Conservation (phyloP, 2,888 invertebrate species). For the Cylloceria caligata region DNA sequence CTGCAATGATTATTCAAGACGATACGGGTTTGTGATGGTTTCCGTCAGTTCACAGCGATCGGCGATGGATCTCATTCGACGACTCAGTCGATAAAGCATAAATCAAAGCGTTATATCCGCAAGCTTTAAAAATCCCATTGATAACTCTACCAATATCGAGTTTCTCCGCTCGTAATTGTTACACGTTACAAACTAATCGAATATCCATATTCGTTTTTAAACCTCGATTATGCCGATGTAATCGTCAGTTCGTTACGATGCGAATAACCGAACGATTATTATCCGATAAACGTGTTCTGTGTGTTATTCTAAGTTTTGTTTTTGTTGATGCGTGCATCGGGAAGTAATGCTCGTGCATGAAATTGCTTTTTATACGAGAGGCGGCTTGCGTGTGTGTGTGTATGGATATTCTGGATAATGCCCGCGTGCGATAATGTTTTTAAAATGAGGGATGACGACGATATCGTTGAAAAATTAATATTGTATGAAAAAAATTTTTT, state of each 20-base stretch:
- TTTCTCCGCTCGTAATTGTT: neutral
- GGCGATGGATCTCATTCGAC: too few relatives aligned
- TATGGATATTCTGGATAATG: slow-evolving; percentile 22
- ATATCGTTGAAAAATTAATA: slow-evolving; percentile 19
- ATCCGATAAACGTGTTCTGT: neutral
- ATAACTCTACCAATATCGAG: neutral
- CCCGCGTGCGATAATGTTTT: slow-evolving; percentile 45
- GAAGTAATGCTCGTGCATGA: slow-evolving; percentile 8
- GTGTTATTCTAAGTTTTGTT: neutral
- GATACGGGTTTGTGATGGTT: too few relatives aligned
- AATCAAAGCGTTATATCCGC: neutral
- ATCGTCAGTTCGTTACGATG: neutral
- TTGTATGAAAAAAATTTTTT: slow-evolving; percentile 31
- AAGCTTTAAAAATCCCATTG: slow-evolving; percentile 4
- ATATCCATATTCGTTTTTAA: neutral
- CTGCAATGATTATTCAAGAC: slow-evolving; percentile 20
- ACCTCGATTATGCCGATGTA: neutral
- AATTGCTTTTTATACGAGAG: neutral
- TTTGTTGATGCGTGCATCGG: neutral
- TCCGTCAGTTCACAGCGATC: too few relatives aligned
- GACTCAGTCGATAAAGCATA: too few relatives aligned
- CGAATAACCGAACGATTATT: neutral
- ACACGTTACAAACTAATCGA: neutral
- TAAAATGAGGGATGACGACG: slow-evolving; percentile 37
- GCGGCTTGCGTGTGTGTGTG: neutral